Evolutionary conservation across 2,113 vertebrate genomes (phyloP), one percentile per base, ranked within the genome.

Genomic region (Uria aalge): DNA sequence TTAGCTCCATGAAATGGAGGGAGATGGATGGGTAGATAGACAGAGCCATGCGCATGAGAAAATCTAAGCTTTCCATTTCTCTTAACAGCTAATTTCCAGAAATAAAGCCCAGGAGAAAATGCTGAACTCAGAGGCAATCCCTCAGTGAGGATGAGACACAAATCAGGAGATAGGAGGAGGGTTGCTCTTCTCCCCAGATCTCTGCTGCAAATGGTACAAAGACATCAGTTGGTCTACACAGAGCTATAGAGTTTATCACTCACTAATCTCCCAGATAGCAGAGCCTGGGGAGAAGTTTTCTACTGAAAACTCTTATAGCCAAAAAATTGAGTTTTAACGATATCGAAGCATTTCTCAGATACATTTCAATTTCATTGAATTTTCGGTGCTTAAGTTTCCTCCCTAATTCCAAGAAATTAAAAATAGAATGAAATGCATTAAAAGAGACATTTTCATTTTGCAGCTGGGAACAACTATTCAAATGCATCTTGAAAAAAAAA

Each of bases 321-420:
- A 69, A 72, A 75, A 79, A 84, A 60, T 6, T 1, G 5, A 29
- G 23, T 52, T 95, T 69, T 86, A 94, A 91, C 0, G 5, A 50
- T 41, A 60, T n/a, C 1, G 1, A 91, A 81, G 29, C 15, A 20
- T 91, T 90, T 93, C 60, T 47, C 29, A 84, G 55, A 24, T 20
- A 69, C 45, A 22, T 94, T 94, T 91, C 17, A 56, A 50, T 67
- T 62, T 62, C 55, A 48, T 14, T 81, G 59, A 62, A 53, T 67
- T 87, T 91, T 95, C 59, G 1, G 68, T 71, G 22, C 43, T 81
- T 55, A 85, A 81, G n/a, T 63, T 91, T n/a, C 55, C 32, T 71
- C 71, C 41, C 10, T 66, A 52, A 96, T 63, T 91, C 84, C 84
- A 87, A 93, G 38, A 97, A 91, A 92, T 82, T 90, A 90, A 94